These are phyloP conservation scores for Hydrozoanthus gracilis DNA, from an alignment of 92 coral and sea anemone species.

Conservation along the genomic window DNA sequence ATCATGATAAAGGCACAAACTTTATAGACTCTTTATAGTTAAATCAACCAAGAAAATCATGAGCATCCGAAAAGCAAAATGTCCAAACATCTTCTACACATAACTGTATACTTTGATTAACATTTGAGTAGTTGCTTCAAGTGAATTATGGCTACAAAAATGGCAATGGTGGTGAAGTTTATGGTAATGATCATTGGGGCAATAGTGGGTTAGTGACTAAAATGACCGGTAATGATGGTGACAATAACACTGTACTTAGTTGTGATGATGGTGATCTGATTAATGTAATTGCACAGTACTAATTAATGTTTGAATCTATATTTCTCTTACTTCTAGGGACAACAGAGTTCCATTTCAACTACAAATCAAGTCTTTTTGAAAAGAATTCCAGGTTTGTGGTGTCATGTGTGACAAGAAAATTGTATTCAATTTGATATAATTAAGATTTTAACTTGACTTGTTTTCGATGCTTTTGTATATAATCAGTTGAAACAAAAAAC, in stretches of 20 bases:
- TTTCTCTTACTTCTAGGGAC: neutral
- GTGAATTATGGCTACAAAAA: too few relatives aligned
- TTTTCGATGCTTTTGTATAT: too few relatives aligned
- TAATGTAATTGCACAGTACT: neutral
- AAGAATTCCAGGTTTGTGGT: constrained; percentile 7
- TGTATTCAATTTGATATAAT: too few relatives aligned
- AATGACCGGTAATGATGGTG: neutral
- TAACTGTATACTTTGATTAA: too few relatives aligned
- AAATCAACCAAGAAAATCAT: neutral
- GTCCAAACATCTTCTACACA: too few relatives aligned
- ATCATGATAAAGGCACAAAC: neutral
- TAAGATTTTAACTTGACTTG: too few relatives aligned
- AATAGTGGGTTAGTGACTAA: too few relatives aligned
- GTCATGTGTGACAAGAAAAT: too few relatives aligned
- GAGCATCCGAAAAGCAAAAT: neutral
- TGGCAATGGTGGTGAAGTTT: neutral
- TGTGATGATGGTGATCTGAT: neutral
- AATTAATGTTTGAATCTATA: neutral
- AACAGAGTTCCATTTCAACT: neutral
- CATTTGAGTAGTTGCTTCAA: too few relatives aligned
- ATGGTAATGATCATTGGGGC: neutral
- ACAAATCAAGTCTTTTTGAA: neutral
- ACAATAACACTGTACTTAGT: neutral
- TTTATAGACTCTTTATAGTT: neutral
- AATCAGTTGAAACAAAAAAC: too few relatives aligned